Percentiles rank a stretch among this genome's conserved stretches.
These are phyloP conservation scores for Timema podura DNA, from an alignment of 2,888 invertebrate species.

Conservation along the genomic window DNA sequence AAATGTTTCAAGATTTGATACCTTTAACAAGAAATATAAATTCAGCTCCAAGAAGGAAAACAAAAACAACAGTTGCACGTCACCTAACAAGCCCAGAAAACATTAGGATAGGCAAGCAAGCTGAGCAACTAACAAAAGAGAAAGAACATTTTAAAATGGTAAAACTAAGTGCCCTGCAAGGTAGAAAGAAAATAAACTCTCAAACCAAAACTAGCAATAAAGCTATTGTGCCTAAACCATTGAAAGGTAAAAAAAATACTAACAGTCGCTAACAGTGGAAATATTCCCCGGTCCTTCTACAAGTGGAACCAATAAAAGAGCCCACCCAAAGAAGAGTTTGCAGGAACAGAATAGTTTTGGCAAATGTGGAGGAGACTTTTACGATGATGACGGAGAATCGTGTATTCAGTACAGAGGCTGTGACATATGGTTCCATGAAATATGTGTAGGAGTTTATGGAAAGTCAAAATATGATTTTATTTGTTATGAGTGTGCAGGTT, in stretches of 20 bases:
- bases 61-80: conserved; percentile 14
- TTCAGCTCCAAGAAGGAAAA: neutral
- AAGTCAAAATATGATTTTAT: too few relatives aligned
- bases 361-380: conserved; percentile 8
- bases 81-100: conserved; percentile 6
- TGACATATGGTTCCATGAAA: too few relatives aligned
- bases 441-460: too few relatives aligned
- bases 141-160: neutral
- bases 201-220: neutral
- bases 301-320: neutral
- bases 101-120: conserved; percentile 2
- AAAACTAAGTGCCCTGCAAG: neutral
- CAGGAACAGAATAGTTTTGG: neutral
- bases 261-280: neutral
- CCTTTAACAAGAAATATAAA: conserved; percentile 10
- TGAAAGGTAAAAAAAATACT: neutral
- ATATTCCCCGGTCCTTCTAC: neutral
- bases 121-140: neutral
- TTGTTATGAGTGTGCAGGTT: too few relatives aligned
- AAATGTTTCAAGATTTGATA: conserved; percentile 6
- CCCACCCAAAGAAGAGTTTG: conserved; percentile 3
- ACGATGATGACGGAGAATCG: neutral
- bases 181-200: neutral
- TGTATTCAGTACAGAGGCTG: too few relatives aligned
- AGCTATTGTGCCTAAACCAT: neutral